Conservation (phyloP, 2,797 vertebrate genomes). For the Pagetopsis macropterus region DNA sequence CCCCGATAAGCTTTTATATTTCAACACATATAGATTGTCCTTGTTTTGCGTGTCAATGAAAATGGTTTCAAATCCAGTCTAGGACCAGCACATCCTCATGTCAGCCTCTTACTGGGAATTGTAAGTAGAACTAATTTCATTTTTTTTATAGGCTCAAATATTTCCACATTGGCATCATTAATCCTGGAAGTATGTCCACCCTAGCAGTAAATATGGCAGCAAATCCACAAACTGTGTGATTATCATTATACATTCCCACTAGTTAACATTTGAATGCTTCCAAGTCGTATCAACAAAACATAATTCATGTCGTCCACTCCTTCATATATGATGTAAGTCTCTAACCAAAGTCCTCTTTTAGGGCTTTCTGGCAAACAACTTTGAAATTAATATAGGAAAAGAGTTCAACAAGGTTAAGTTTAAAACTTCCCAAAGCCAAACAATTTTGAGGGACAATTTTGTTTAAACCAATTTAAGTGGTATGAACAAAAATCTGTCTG, state of each 20-base stretch:
- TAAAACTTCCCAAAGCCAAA: slow-evolving; percentile 1
- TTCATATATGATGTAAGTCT: neutral
- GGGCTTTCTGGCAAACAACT: neutral
- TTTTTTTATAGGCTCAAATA: neutral
- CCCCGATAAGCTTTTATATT: neutral
- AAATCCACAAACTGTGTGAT: slow-evolving; percentile 17
- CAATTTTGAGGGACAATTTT: neutral
- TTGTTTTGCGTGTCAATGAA: neutral
- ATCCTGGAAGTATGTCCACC: slow-evolving; percentile 1
- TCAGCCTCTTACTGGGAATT: neutral
- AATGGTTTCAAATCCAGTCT: neutral
- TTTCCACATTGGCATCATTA: slow-evolving; percentile 12
- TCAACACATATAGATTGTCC: neutral
- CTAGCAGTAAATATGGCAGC: slow-evolving; percentile 7
- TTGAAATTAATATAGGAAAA: neutral
- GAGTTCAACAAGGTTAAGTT: neutral
- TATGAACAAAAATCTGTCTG: neutral
- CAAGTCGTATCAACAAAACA: slow-evolving; percentile 1
- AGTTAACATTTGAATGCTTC: neutral
- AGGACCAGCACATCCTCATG: neutral
- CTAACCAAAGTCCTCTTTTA: slow-evolving; percentile 1
- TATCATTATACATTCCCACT: slow-evolving; percentile 3
- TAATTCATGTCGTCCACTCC: neutral
- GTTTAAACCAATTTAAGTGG: neutral
- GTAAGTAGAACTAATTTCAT: neutral